Percentiles rank a stretch among this genome's conserved stretches.
Evolutionary conservation across 2,888 invertebrate species (phyloP).

Genomic region (Suillia variegata): DNA sequence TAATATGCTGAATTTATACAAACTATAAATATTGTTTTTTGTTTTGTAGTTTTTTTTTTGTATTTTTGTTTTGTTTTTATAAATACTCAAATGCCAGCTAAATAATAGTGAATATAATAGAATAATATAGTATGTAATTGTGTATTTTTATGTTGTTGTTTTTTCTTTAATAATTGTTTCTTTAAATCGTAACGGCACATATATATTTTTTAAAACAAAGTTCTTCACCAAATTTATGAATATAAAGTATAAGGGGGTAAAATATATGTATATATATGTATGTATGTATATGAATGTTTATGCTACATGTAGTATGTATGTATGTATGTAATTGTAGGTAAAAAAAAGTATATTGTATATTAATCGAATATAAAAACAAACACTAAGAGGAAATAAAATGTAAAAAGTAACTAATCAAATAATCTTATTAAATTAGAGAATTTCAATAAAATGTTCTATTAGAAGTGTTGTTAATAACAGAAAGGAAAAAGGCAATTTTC

Average conservation of each 20-base stretch:
- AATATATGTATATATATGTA: background rate
- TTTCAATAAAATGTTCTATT: no score
- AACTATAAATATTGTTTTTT: background rate
- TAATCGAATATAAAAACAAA: no score
- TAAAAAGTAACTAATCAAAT: background rate
- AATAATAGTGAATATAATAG: constrained; percentile 4
- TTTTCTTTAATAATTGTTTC: no score
- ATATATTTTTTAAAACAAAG: background rate
- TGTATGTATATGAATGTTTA: constrained; percentile 1
- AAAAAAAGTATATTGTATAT: no score
- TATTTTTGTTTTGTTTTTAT: background rate
- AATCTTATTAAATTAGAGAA: background rate
- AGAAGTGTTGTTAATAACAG: background rate
- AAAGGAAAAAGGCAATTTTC: constrained; percentile 1
- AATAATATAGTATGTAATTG: background rate
- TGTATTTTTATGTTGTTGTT: background rate
- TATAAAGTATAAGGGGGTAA: background rate
- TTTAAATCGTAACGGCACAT: constrained; percentile 5
- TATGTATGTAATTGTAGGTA: constrained; percentile 12
- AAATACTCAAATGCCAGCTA: constrained; percentile 6
- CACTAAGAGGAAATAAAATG: no score
- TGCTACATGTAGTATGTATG: constrained; percentile 6
- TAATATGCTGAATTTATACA: constrained; percentile 1
- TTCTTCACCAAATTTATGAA: background rate
- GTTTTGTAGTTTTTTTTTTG: no score